phyloP scores from a whole-genome alignment of 2,113 vertebrate genomes.

The Oostethus manadensis region DNA sequence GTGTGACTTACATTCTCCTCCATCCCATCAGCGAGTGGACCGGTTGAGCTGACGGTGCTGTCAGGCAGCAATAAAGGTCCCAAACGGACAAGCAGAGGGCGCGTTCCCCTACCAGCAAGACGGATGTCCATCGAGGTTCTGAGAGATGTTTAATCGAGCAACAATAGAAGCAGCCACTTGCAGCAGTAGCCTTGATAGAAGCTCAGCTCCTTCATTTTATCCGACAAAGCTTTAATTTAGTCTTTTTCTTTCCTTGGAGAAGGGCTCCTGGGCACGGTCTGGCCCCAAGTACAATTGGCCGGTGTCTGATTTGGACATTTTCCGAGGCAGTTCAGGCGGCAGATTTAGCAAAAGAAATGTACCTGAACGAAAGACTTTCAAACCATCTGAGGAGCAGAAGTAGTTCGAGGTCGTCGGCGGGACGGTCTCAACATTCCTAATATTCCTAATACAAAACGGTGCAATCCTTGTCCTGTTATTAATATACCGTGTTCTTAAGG shows the following conservation, averaged over 20 bases:
- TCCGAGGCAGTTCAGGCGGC: not conserved
- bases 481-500: no score
- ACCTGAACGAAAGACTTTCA: not conserved
- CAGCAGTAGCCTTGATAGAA: constrained; percentile 45
- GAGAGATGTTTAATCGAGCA: constrained; percentile 50
- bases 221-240: constrained; percentile 56
- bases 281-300: not conserved
- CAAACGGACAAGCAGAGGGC: constrained; percentile 28
- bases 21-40: not conserved
- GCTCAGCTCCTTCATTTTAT: constrained; percentile 54
- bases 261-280: constrained; percentile 39
- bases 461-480: no score
- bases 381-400: constrained; percentile 1
- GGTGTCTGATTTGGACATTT: not conserved
- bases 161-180: constrained; percentile 59
- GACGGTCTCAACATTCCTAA: no score
- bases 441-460: no score
- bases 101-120: constrained; percentile 44
- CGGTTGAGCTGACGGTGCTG: constrained; percentile 9
- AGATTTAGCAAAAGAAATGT: not conserved
- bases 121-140: constrained; percentile 54
- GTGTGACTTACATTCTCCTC: not conserved
- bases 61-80: constrained; percentile 34
- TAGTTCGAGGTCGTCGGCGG: not conserved
- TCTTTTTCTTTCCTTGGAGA: constrained; percentile 34